Conservation (phyloP, 2,797 vertebrate species). For the Fratercula arctica region DNA sequence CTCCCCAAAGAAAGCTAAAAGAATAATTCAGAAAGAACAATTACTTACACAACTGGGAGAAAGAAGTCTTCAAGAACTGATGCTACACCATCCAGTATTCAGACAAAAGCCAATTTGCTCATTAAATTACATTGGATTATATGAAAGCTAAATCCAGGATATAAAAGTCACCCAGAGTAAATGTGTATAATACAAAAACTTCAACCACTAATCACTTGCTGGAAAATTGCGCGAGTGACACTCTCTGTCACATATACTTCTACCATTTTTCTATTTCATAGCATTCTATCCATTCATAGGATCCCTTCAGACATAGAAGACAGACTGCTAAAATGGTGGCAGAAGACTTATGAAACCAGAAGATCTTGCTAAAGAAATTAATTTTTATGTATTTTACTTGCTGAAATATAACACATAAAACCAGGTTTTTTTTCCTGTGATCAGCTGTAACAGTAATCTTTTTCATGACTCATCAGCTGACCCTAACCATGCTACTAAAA, state of each 20-base stretch:
- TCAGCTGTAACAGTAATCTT: conserved; percentile 1
- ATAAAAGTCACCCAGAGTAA: not conserved
- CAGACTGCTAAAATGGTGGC: not conserved
- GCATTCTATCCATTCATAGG: not conserved
- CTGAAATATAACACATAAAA: not conserved
- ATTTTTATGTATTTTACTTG: not conserved
- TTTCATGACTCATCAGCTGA: not conserved
- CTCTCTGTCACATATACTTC: not conserved
- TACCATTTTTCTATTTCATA: not conserved
- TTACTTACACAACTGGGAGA: not conserved
- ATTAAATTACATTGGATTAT: not conserved
- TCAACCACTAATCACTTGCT: not conserved
- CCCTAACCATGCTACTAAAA: not conserved
- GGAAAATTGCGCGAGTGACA: not conserved
- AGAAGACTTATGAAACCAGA: not conserved
- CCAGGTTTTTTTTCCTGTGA: not conserved
- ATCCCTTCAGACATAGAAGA: not conserved
- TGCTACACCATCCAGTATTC: not conserved
- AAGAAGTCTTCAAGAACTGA: not conserved
- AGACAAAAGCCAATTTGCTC: not conserved
- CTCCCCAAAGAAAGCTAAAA: not conserved
- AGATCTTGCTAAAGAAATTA: not conserved
- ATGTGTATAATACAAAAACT: not conserved
- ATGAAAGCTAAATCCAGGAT: not conserved
- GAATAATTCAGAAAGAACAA: not conserved